Evolutionary conservation across 2,888 invertebrate species (phyloP).

Genomic region (Amiota mariae): DNA sequence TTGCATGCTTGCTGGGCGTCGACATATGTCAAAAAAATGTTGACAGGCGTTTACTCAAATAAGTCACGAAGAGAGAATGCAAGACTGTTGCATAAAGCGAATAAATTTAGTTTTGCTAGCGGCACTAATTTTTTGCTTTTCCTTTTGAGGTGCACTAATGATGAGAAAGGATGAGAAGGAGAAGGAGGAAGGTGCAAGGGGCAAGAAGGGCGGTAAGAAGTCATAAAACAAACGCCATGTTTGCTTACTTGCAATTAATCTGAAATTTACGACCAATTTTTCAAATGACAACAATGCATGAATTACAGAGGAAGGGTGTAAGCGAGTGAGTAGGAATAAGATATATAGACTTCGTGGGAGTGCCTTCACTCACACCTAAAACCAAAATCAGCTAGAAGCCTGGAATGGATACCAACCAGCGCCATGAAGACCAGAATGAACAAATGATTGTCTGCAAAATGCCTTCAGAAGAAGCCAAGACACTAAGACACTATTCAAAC

Average conservation of each 20-base stretch:
- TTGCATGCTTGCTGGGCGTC: conserved; percentile 43
- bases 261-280: conserved; percentile 61
- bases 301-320: conserved; percentile 25
- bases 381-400: background rate
- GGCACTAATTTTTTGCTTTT: conserved; percentile 49
- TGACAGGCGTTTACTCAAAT: conserved; percentile 46
- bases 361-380: conserved; percentile 7
- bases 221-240: conserved; percentile 35
- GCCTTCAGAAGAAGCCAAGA: conserved; percentile 23
- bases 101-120: conserved; percentile 37
- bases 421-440: conserved; percentile 46
- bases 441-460: conserved; percentile 1
- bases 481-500: conserved; percentile 14
- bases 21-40: conserved; percentile 57
- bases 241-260: conserved; percentile 61
- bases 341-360: too few relatives aligned
- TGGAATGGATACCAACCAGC: conserved; percentile 38
- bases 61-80: background rate
- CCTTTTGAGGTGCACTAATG: conserved; percentile 17
- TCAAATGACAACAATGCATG: conserved; percentile 59
- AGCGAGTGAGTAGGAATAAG: too few relatives aligned
- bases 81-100: conserved; percentile 32
- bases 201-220: background rate
- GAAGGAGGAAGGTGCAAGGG: background rate
- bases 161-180: background rate